These are phyloP conservation scores for Ichneumon xanthorius DNA, from an alignment of 2,888 invertebrate genomes.

Conservation along the genomic window DNA sequence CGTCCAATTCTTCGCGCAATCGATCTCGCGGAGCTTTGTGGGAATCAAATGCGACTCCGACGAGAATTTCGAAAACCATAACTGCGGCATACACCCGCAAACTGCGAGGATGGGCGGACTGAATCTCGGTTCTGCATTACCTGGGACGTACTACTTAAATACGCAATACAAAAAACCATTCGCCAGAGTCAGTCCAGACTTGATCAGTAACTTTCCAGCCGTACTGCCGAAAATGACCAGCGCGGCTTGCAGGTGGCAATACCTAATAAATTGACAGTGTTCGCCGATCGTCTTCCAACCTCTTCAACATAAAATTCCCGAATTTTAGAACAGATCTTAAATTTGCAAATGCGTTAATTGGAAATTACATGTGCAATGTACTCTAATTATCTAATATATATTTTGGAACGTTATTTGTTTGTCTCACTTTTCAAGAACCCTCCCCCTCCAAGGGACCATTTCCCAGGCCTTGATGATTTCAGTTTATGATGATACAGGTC, in stretches of 20 bases:
- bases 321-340: background rate
- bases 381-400: too few relatives aligned
- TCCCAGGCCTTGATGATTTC: too few relatives aligned
- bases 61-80: rapidly evolving
- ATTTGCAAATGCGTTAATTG: too few relatives aligned
- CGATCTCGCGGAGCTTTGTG: slow-evolving; percentile 1
- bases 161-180: background rate
- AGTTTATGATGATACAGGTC: background rate
- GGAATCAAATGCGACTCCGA: background rate
- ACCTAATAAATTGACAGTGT: background rate
- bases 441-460: too few relatives aligned
- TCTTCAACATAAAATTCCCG: background rate
- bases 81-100: background rate
- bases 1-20: slow-evolving; percentile 29
- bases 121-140: background rate
- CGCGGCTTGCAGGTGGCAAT: background rate
- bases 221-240: too few relatives aligned
- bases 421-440: too few relatives aligned
- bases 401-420: too few relatives aligned
- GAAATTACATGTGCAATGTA: too few relatives aligned
- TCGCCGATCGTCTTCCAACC: background rate
- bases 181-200: background rate
- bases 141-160: background rate
- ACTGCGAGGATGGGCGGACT: slow-evolving; percentile 30
- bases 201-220: too few relatives aligned